phyloP scores from a whole-genome alignment of 2,888 invertebrate species.

The Osedax frankpressi region DNA sequence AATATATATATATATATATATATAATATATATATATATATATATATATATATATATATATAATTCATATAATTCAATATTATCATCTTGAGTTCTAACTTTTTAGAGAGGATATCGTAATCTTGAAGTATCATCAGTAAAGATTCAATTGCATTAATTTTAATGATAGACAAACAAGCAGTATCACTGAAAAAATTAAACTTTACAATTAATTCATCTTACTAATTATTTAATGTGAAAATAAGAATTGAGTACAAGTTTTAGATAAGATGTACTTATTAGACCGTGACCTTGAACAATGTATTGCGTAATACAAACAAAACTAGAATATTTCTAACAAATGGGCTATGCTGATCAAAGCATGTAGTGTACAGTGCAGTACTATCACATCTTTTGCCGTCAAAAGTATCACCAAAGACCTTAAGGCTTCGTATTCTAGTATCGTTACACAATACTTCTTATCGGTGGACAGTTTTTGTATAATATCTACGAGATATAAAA shows the following conservation, averaged over 20 bases:
- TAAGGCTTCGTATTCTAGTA: conserved; percentile 36
- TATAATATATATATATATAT: too few species aligned
- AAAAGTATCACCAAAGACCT: conserved; percentile 34
- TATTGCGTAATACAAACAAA: too few species aligned
- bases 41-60: too few species aligned
- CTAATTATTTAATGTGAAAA: too few species aligned
- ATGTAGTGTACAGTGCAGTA: conserved; percentile 41
- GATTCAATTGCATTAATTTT: conserved; percentile 40
- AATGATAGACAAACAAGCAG: conserved; percentile 29
- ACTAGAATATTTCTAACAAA: conserved; percentile 38
- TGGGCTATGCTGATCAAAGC: conserved; percentile 42
- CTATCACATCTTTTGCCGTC: conserved; percentile 39
- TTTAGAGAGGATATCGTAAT: conserved; percentile 43
- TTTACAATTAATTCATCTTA: too few species aligned
- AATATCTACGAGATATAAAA: conserved; percentile 35
- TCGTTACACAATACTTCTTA: conserved; percentile 35
- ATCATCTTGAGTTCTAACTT: too few species aligned
- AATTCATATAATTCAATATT: too few species aligned
- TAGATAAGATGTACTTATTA: too few species aligned
- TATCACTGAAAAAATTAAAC: not conserved
- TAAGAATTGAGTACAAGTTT: too few species aligned
- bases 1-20: too few species aligned
- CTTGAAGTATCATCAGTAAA: conserved; percentile 39
- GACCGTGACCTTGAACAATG: too few species aligned
- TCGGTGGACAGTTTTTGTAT: conserved; percentile 42